Base-by-base conservation (phyloP, 2,888 invertebrate genomes). In the Toxonevra muliebris region DNA sequence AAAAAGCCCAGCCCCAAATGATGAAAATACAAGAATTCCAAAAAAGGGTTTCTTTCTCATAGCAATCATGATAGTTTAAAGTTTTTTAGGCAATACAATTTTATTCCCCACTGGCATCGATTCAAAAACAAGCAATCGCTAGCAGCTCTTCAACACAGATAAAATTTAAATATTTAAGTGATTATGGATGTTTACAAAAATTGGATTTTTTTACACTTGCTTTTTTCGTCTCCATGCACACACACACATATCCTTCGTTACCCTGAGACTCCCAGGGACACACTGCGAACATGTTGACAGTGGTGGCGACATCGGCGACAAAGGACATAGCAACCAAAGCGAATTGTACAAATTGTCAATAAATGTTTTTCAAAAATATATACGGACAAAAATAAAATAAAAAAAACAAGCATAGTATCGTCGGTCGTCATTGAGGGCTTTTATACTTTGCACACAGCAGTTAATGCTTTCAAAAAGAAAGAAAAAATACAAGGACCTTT, bases 261-360 rank as follows among this genome's bases (percentile, higher is more conserved):
- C 15, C 48, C 13, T 13, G 5, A 48, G 15, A 8, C 48, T 10
- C n/a, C 48, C 53, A n/a, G 0, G 12, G 17, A 15, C 17, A 11
- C 48, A 48, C n/a, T 5, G n/a, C 5, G 5, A 48, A 4, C 15
- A n/a, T 15, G 17, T 15, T 12, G 15, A 20, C 20, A 11, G 15
- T 12, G 19, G 15, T n/a, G 12, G 54, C 19, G 11, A 54, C 13
- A 15, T 19, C 12, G 40, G 20, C 13, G 40, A 4, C 30, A 40
- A 13, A 48, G 15, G 13, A n/a, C 15, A 13, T 57, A 30, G 19
- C 58, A 48, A 43, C 61, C 54, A 54, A 66, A 65, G 45, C 55
- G 66, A 66, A 66, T 66, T 55, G 60, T 45, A 50, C 66, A 55
- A 66, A 66, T 66, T 61, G 61, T 66, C 54, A 61, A 66, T 66